Conservation (phyloP, 92 coral and sea anemone genomes). For the Palythoa grandiflora region DNA sequence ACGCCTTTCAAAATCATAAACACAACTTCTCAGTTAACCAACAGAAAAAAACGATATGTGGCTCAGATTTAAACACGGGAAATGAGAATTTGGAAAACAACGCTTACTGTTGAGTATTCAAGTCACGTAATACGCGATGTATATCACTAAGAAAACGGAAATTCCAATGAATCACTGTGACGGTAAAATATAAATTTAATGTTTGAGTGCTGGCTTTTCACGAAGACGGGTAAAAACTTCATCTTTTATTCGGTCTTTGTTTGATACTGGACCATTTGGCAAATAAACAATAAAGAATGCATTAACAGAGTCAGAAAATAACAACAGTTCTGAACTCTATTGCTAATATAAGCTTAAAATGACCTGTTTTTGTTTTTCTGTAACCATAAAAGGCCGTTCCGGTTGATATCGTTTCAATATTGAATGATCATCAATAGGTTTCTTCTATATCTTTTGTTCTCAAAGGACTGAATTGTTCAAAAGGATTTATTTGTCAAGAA, state of each 20-base stretch:
- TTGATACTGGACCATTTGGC: neutral
- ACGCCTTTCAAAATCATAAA: too few species aligned
- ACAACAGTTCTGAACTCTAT: neutral
- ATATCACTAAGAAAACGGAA: neutral
- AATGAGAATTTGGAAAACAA: too few species aligned
- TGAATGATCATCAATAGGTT: neutral
- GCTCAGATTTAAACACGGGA: too few species aligned
- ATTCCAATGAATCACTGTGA: neutral
- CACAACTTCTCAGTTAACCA: too few species aligned
- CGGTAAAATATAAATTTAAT: neutral
- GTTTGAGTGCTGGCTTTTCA: neutral
- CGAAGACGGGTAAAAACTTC: neutral
- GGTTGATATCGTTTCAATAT: constrained; percentile 16
- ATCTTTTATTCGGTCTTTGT: neutral
- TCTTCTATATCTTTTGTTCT: neutral
- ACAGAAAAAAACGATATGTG: neutral
- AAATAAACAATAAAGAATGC: constrained; percentile 20
- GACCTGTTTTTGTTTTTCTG: neutral
- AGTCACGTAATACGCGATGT: too few species aligned
- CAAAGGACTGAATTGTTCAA: neutral
- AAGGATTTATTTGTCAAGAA: neutral
- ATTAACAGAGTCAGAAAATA: neutral
- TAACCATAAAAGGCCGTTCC: constrained; percentile 17
- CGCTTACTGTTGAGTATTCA: too few species aligned
- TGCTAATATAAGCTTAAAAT: neutral